phyloP scores from a whole-genome alignment of 2,797 vertebrate species.

The Chelon auratus region DNA sequence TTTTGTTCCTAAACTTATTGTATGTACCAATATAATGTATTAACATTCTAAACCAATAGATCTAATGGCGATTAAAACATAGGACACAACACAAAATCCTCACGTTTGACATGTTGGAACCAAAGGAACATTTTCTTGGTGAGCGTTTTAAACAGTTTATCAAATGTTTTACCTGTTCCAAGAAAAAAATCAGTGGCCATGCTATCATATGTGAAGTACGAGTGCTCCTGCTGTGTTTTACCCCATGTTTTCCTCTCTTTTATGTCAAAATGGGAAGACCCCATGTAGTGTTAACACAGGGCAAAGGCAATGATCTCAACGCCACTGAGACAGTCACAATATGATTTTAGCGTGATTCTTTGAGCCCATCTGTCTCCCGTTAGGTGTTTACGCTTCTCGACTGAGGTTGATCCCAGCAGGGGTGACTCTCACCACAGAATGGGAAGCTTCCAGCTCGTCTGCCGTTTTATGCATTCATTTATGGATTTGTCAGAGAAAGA shows the following conservation, averaged over 20 bases:
- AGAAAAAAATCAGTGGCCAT: constrained; percentile 5
- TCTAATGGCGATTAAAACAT: background rate
- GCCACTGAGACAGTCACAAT: constrained; percentile 48
- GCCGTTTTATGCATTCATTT: constrained; percentile 49
- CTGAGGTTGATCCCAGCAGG: constrained; percentile 63
- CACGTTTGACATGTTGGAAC: background rate
- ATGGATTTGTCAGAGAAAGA: constrained; percentile 46
- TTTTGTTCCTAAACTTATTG: background rate
- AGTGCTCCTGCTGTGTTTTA: constrained; percentile 36
- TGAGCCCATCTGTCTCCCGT: constrained; percentile 63
- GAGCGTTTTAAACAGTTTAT: background rate
- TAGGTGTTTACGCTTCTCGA: constrained; percentile 50
- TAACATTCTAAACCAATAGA: background rate
- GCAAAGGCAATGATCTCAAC: constrained; percentile 47
- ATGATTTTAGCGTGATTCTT: constrained; percentile 50
- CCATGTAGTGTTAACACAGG: constrained; percentile 26
- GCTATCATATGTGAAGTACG: background rate
- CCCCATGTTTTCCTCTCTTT: constrained; percentile 22
- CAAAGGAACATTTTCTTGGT: background rate
- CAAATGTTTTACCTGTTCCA: constrained; percentile 6
- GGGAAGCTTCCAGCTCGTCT: constrained; percentile 29
- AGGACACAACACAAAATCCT: background rate
- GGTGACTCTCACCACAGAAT: constrained; percentile 36
- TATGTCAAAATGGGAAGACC: constrained; percentile 36
- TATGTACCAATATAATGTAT: background rate